Conservation (phyloP, 2,113 vertebrate species). For the Pteropus alecto region DNA sequence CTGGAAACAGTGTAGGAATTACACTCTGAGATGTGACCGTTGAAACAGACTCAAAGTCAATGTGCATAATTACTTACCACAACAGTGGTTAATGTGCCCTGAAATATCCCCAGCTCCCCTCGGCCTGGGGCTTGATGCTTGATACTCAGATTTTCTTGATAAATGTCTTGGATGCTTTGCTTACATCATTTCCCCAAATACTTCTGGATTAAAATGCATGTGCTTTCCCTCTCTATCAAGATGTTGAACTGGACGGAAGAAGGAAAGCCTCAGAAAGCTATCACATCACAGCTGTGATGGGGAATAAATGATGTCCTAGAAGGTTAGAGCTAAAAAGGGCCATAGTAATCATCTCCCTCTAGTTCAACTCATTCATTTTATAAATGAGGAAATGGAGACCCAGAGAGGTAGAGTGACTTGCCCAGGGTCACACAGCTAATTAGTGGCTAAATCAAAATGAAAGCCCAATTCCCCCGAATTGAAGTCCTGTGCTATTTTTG, state of each 20-base stretch:
- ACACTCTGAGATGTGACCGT: slow-evolving; percentile 56
- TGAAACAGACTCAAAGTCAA: slow-evolving; percentile 71
- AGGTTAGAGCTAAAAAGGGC: not conserved
- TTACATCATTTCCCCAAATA: slow-evolving; percentile 45
- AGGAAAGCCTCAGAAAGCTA: not conserved
- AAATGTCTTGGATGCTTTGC: slow-evolving; percentile 46
- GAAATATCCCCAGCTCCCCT: slow-evolving; percentile 63
- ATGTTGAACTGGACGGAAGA: not conserved
- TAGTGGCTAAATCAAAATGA: not conserved
- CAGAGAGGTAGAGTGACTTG: slow-evolving; percentile 18
- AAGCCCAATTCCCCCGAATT: not conserved
- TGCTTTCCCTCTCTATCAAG: not conserved
- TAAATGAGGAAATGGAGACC: slow-evolving; percentile 13
- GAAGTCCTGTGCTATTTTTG: not conserved
- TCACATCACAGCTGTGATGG: not conserved
- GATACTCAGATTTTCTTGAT: slow-evolving; percentile 71
- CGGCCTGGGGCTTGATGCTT: slow-evolving; percentile 43
- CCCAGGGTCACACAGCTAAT: slow-evolving; percentile 19
- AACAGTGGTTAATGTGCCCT: slow-evolving; percentile 77
- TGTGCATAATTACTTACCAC: slow-evolving; percentile 73
- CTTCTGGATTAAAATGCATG: not conserved
- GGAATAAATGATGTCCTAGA: not conserved
- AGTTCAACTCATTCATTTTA: not conserved
- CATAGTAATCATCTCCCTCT: not conserved
- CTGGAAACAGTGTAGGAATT: slow-evolving; percentile 55